Evolutionary conservation across 2,797 vertebrate species (phyloP).

Genomic region (Phataginus tetradactyla): DNA sequence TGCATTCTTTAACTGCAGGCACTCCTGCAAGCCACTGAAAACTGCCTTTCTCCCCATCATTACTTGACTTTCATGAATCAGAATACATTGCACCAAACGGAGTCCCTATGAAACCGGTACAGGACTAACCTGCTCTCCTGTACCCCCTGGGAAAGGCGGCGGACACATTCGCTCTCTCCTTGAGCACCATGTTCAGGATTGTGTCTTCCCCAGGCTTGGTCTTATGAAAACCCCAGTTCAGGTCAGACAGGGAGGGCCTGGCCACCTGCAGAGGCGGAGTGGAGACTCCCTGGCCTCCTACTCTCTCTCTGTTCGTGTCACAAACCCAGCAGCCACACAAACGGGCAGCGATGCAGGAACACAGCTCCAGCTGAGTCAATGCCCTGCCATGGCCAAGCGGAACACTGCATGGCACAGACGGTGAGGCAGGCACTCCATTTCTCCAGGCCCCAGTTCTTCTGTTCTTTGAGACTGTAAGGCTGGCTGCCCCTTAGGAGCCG

Average conservation of each 20-base stretch:
- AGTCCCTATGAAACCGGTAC: background rate
- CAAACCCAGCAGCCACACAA: slow-evolving; percentile 58
- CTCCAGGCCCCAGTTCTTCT: background rate
- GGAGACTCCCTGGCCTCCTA: background rate
- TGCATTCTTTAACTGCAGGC: background rate
- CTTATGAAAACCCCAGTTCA: background rate
- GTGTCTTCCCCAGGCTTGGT: background rate
- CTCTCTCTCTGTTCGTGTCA: slow-evolving; percentile 59
- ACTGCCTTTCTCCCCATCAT: background rate
- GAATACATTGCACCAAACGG: background rate
- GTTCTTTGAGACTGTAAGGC: background rate
- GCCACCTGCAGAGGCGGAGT: background rate
- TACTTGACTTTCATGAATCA: slow-evolving; percentile 10
- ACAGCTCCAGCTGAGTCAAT: slow-evolving; percentile 67
- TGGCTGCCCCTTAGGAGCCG: background rate
- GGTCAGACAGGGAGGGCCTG: background rate
- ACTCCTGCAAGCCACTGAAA: background rate
- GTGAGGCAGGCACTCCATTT: background rate
- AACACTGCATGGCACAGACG: background rate
- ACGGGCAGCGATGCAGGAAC: slow-evolving; percentile 45
- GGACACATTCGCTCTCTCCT: slow-evolving; percentile 1
- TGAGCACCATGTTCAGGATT: slow-evolving; percentile 37
- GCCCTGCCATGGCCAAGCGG: background rate
- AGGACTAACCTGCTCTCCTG: slow-evolving; percentile 64
- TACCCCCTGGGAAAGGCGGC: background rate